Evolutionary conservation across 2,888 invertebrate genomes (phyloP), one percentile per base, ranked within the genome.

Genomic region (Myopa testacea): DNA sequence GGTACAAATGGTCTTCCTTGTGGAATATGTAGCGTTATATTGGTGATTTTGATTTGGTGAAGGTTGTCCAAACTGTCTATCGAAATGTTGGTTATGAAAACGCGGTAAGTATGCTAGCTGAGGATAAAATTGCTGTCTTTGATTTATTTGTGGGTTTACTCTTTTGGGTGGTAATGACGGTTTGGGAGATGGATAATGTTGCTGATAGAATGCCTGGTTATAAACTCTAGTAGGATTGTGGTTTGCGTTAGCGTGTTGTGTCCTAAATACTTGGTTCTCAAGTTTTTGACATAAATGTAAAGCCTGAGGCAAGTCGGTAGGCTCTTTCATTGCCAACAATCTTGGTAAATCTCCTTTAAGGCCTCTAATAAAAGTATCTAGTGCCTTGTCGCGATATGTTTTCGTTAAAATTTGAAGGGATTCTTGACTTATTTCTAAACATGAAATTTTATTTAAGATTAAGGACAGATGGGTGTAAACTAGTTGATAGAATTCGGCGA

Each of bases 391-490:
- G 7, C 74, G 16, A 12, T 74, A 74, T 6, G 74, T 63, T 62
- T 63, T 16, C 16, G 50, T 62, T 26, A 74, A 26, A 38, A 74
- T 4, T 45, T 62, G 10, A 10, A 73, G 16, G n/a, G 60, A 19
- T 60, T 73, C 73, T n/a, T 16, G 38, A 38, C 60, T 26, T 10
- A 60, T 50, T 26, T 73, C 73, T 3, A 60, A n/a, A 52, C 52
- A 52, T 52, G 52, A n/a, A 0, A n/a, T n/a, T 62, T 76, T 80
- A 58, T 75, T 78, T 58, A 80, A 16, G 26, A 78, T 78, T 0
- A 78, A 12, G 0, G 80, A 80, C 14, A 77, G 45, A 45, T 78
- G 75, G 10, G 77, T 26, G 45, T 80, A 80, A 7, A 80, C 78
- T 62, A 16, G 62, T n/a, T 62, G 62, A 26, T 62, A 62, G 19